Evolutionary conservation across 2,888 invertebrate genomes (phyloP).

Genomic region (Dioctria rufipes): DNA sequence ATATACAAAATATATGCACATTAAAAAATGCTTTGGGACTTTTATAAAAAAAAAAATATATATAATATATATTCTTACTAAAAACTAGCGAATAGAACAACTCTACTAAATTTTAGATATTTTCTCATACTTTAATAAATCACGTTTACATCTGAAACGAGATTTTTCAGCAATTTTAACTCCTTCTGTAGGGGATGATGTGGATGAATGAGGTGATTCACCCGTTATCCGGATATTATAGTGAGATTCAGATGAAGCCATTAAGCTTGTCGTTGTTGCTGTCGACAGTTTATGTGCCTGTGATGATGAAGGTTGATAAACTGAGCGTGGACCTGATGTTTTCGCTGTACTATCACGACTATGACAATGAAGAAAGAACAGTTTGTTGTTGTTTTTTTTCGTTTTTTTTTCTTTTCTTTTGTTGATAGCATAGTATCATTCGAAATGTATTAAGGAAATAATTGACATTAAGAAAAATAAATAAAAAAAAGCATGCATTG

Average conservation of each 20-base stretch:
- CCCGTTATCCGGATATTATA: not conserved
- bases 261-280: slow-evolving; percentile 16
- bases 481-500: slow-evolving; percentile 28
- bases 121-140: slow-evolving; percentile 69
- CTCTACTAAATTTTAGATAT: slow-evolving; percentile 9
- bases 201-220: slow-evolving; percentile 40
- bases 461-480: not conserved
- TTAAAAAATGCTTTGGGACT: slow-evolving; percentile 7
- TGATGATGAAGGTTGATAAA: slow-evolving; percentile 15
- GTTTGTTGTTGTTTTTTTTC: slow-evolving; percentile 5
- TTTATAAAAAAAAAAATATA: not conserved
- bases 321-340: not conserved
- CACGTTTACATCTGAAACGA: slow-evolving; percentile 68
- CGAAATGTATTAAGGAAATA: not conserved
- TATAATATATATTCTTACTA: not conserved
- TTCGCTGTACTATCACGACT: slow-evolving; percentile 17
- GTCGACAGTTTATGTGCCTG: slow-evolving; percentile 17
- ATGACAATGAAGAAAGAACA: slow-evolving; percentile 44
- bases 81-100: not conserved
- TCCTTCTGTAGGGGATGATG: slow-evolving; percentile 58
- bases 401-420: slow-evolving; percentile 1
- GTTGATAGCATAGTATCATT: slow-evolving; percentile 19
- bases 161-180: slow-evolving; percentile 59
- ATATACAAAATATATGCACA: not conserved
- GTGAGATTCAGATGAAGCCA: slow-evolving; percentile 24